Conservation (phyloP, 2,113 vertebrate species). For the Spilogale gracilis region DNA sequence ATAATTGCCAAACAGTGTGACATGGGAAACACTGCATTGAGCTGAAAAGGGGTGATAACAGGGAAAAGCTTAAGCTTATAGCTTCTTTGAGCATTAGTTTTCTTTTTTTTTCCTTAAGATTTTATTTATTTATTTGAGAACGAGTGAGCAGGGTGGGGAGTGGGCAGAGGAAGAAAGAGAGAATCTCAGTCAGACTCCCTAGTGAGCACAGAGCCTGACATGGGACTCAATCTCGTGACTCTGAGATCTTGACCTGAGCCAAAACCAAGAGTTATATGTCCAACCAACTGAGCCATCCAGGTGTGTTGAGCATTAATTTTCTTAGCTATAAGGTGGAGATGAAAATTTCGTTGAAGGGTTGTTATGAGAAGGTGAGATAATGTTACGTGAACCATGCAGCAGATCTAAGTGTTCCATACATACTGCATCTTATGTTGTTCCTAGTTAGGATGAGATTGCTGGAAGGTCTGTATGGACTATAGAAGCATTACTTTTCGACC, state of each 20-base stretch:
- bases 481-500: neutral
- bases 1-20: neutral
- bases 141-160: neutral
- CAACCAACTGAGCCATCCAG: neutral
- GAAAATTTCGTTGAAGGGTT: neutral
- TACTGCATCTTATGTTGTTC: neutral
- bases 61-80: neutral
- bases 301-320: neutral
- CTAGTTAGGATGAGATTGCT: neutral
- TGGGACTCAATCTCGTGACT: neutral
- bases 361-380: neutral
- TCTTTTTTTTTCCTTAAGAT: neutral
- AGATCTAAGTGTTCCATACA: neutral
- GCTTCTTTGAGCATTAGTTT: neutral
- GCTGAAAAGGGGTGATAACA: neutral
- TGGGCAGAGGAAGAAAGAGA: neutral
- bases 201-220: neutral
- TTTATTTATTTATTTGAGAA: neutral
- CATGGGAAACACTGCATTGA: neutral
- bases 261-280: neutral
- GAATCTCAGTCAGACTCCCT: neutral
- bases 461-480: neutral
- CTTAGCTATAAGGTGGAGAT: neutral
- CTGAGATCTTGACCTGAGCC: neutral
- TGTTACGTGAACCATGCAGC: neutral